These are phyloP conservation scores for Cyanoderma ruficeps DNA, from an alignment of 2,113 vertebrate genomes.

Conservation along the genomic window DNA sequence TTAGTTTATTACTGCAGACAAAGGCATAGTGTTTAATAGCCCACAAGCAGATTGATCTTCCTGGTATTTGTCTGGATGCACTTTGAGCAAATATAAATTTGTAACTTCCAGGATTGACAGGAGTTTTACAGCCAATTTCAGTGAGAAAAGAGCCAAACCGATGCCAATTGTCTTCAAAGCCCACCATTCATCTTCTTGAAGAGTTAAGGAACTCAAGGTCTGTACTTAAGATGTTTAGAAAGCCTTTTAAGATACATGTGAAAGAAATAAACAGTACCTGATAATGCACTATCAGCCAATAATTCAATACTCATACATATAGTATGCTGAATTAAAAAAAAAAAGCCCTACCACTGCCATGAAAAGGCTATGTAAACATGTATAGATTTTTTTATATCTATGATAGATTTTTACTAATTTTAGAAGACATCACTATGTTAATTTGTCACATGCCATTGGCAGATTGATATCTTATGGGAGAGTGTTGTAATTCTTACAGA, in stretches of 20 bases:
- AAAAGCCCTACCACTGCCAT: background rate
- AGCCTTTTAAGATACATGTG: background rate
- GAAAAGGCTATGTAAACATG: background rate
- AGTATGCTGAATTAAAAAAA: background rate
- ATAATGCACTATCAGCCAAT: background rate
- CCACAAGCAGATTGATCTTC: background rate
- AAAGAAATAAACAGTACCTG: background rate
- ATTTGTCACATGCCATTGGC: background rate
- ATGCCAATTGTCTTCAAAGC: background rate
- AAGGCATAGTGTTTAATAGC: background rate
- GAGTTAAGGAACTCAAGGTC: background rate
- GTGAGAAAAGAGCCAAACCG: background rate
- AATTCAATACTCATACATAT: background rate
- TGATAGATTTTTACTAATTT: slow-evolving; percentile 6
- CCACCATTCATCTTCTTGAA: background rate
- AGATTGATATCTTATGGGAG: background rate
- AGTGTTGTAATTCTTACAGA: background rate
- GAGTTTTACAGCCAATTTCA: background rate
- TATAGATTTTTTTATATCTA: background rate
- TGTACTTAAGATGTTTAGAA: background rate
- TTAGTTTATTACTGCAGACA: background rate
- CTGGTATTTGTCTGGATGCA: background rate
- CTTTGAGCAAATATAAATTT: background rate
- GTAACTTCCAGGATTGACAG: background rate
- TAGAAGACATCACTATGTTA: background rate